Conservation (phyloP, 2,888 invertebrate species). For the Idaea dimidiata region DNA sequence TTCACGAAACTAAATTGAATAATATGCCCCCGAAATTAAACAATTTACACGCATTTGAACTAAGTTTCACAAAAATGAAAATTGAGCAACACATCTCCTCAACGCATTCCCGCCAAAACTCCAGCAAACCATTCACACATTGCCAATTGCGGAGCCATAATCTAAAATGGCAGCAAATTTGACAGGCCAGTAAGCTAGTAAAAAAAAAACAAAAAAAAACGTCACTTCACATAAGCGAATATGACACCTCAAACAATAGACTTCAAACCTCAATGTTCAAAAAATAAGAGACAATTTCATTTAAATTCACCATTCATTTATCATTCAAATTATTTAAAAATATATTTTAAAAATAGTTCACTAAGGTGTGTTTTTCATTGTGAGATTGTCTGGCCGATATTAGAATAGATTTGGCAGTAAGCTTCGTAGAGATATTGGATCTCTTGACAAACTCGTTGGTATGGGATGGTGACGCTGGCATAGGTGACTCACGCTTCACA, state of each 20-base stretch:
- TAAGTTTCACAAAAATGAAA: no score
- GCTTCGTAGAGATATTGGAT: constrained; percentile 52
- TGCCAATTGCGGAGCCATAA: no score
- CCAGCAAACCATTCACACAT: no score
- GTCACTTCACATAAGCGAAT: no score
- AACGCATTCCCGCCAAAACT: no score
- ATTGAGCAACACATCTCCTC: no score
- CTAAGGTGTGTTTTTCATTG: constrained; percentile 29
- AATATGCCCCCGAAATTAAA: no score
- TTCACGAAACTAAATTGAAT: no score
- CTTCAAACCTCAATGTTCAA: background rate
- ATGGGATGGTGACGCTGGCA: constrained; percentile 36
- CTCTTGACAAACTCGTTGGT: constrained; percentile 24
- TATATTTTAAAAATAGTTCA: constrained; percentile 19
- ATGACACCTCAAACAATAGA: constrained; percentile 2
- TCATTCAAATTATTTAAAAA: constrained; percentile 20
- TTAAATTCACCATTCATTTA: constrained; percentile 3
- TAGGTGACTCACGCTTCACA: constrained; percentile 54
- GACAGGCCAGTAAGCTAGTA: no score
- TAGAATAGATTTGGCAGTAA: constrained; percentile 71
- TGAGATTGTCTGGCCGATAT: constrained; percentile 25
- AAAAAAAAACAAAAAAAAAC: no score
- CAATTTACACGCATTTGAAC: no score
- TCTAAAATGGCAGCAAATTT: no score
- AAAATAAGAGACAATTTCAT: constrained; percentile 9